A percentile compares a stretch with the other conserved stretches of the same genome.
These are phyloP conservation scores for Aphis craccivora DNA, from an alignment of 1,140 invertebrate species.

Conservation along the genomic window DNA sequence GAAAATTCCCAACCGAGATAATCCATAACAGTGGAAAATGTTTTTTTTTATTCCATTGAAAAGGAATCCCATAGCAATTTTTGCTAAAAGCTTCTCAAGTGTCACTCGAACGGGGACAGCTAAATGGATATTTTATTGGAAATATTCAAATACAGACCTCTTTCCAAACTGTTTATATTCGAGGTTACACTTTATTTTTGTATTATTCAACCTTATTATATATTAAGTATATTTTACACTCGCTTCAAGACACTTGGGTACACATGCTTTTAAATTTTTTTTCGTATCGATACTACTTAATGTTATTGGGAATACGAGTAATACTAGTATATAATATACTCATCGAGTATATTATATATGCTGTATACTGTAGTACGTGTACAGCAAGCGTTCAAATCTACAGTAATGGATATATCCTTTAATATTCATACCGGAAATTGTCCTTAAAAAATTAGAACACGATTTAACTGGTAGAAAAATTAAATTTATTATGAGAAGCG, in stretches of 20 bases:
- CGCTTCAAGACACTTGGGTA: background rate
- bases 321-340: too few relatives aligned
- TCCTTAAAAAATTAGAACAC: background rate
- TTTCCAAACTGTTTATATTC: constrained; percentile 38
- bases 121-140: constrained; percentile 52
- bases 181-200: constrained; percentile 28
- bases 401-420: background rate
- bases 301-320: background rate
- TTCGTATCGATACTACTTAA: background rate
- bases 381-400: background rate
- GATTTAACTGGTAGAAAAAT: background rate
- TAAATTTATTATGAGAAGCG: background rate
- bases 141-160: constrained; percentile 47
- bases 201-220: constrained; percentile 21
- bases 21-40: background rate
- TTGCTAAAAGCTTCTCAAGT: constrained; percentile 53
- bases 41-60: background rate
- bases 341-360: background rate
- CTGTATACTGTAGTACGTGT: background rate
- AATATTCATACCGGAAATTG: background rate
- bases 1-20: background rate
- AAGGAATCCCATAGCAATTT: constrained; percentile 44
- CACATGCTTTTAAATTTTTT: constrained; percentile 8
- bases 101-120: constrained; percentile 35
- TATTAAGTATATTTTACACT: constrained; percentile 23